phyloP scores from a whole-genome alignment of 1,140 invertebrate genomes.

The Hydropsyche tenuis region DNA sequence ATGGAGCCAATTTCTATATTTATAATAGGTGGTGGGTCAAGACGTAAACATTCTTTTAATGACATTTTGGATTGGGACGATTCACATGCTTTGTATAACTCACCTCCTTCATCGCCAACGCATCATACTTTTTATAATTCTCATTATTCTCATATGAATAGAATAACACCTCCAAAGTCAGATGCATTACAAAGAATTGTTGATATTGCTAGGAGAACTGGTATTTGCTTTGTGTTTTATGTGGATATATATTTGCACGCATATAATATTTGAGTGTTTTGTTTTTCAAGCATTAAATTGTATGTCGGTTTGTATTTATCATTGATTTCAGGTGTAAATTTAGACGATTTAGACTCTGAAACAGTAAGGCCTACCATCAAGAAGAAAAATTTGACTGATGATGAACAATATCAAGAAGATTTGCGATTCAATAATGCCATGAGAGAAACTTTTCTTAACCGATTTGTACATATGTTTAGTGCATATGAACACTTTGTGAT shows the following conservation, averaged over 20 bases:
- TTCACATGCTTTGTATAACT: constrained; percentile 65
- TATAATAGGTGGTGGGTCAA: constrained; percentile 53
- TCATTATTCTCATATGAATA: constrained; percentile 42
- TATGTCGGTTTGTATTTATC: constrained; percentile 40
- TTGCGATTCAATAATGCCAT: constrained; percentile 91
- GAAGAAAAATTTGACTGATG: constrained; percentile 65
- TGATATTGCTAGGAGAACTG: constrained; percentile 78
- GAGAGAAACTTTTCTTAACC: constrained; percentile 93
- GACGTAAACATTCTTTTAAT: constrained; percentile 77
- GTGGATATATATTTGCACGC: not conserved
- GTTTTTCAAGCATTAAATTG: constrained; percentile 10
- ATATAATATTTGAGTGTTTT: constrained; percentile 14
- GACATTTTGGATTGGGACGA: constrained; percentile 75
- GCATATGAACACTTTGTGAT: constrained; percentile 98
- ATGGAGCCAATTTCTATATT: not conserved
- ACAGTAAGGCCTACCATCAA: constrained; percentile 64
- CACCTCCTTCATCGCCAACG: constrained; percentile 58
- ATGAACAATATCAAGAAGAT: constrained; percentile 83
- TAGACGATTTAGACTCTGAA: constrained; percentile 66
- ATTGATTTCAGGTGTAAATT: constrained; percentile 62
- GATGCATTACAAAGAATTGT: constrained; percentile 80
- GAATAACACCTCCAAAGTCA: constrained; percentile 57
- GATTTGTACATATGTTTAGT: constrained; percentile 95
- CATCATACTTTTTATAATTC: constrained; percentile 56
- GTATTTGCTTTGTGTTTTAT: constrained; percentile 52